phyloP scores from a whole-genome alignment of 2,797 vertebrate species.

The Monodelphis domestica region DNA sequence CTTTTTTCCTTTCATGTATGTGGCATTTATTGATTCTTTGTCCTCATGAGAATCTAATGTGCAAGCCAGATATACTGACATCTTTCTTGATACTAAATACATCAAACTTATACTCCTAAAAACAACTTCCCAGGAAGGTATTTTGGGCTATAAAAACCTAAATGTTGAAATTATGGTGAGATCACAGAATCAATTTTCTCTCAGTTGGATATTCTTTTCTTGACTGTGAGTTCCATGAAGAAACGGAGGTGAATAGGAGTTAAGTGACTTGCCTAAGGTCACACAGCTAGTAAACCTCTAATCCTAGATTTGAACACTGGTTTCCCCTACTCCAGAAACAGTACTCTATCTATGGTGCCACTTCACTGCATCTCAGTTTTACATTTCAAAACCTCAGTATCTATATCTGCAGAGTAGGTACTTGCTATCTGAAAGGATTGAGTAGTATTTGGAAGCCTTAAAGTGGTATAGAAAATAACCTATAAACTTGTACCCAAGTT shows the following conservation, averaged over 20 bases:
- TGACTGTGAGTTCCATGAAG: not conserved
- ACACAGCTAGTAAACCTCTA: not conserved
- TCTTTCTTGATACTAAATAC: slow-evolving; percentile 1
- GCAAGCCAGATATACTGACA: slow-evolving; percentile 16
- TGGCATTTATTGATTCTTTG: not conserved
- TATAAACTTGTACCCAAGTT: not conserved
- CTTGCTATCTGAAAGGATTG: not conserved
- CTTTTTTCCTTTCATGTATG: slow-evolving; percentile 13
- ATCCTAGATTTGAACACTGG: not conserved
- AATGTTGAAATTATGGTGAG: slow-evolving; percentile 33
- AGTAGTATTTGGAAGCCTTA: not conserved
- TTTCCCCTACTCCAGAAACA: not conserved
- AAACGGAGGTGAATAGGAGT: not conserved
- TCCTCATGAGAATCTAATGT: slow-evolving; percentile 24
- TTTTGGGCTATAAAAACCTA: slow-evolving; percentile 34
- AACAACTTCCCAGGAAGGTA: not conserved
- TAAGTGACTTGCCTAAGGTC: not conserved
- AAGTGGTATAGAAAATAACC: not conserved
- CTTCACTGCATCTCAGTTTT: not conserved
- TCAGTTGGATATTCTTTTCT: slow-evolving; percentile 36
- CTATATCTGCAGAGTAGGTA: not conserved
- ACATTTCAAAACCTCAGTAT: not conserved
- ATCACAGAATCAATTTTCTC: not conserved
- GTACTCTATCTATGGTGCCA: not conserved
- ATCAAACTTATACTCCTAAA: not conserved